Evolutionary conservation across 2,888 invertebrate species (phyloP).

Genomic region (Trilocha varians): DNA sequence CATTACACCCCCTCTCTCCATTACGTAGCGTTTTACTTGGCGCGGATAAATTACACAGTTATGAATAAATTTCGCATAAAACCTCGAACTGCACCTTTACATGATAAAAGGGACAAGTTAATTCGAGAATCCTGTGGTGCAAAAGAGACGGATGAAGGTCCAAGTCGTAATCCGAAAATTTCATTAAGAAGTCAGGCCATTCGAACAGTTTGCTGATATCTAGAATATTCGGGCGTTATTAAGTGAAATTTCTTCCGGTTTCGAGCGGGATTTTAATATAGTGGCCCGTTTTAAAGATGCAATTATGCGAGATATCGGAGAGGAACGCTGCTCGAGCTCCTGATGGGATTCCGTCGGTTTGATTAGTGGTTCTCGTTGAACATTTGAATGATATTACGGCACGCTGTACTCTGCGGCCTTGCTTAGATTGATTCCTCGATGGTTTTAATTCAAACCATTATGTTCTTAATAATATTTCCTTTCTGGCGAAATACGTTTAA

Average conservation of each 20-base stretch:
- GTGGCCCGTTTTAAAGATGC: constrained; percentile 19
- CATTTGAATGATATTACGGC: constrained; percentile 1
- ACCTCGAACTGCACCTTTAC: constrained; percentile 68
- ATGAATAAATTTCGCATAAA: constrained; percentile 75
- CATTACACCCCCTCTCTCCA: constrained; percentile 49
- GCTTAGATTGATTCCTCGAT: constrained; percentile 3
- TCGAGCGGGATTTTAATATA: constrained; percentile 52
- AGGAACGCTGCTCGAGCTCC: constrained; percentile 21
- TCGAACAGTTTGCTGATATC: constrained; percentile 63
- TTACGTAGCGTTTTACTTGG: constrained; percentile 63
- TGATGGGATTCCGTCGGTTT: constrained; percentile 24
- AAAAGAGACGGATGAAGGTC: constrained; percentile 33
- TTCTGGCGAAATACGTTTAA: not conserved
- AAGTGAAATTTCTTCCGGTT: constrained; percentile 56
- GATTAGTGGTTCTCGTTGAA: not conserved
- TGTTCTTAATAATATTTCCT: not conserved
- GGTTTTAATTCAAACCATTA: not conserved
- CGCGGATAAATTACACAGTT: constrained; percentile 71
- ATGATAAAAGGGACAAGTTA: constrained; percentile 42
- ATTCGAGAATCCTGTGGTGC: constrained; percentile 18
- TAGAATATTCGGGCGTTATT: constrained; percentile 64
- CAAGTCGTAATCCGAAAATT: constrained; percentile 69
- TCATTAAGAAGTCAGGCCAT: constrained; percentile 69
- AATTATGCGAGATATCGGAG: constrained; percentile 39
- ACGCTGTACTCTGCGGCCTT: not conserved